These are phyloP conservation scores for Ceratitis capitata DNA, from an alignment of 1,140 invertebrate genomes.

Conservation along the genomic window DNA sequence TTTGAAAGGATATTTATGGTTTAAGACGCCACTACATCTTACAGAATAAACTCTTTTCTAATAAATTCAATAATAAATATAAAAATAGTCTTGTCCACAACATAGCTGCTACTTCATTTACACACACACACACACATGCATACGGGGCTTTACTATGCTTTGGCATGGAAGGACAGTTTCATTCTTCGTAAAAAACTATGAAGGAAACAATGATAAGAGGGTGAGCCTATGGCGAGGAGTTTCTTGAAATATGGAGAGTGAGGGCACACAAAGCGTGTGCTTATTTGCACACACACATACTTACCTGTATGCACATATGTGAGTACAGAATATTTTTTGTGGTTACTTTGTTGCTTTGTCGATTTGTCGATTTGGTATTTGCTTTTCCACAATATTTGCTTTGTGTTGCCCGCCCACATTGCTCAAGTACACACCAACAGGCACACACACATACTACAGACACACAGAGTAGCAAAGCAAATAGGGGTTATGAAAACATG, in stretches of 20 bases:
- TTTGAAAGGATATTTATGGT: too few relatives aligned
- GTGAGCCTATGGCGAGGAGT: neutral
- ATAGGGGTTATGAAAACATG: neutral
- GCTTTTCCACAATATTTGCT: neutral
- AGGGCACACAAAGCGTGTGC: neutral
- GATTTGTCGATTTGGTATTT: neutral
- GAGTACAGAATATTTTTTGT: constrained; percentile 9
- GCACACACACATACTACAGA: neutral
- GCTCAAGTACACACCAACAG: too few relatives aligned
- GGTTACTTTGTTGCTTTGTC: constrained; percentile 5
- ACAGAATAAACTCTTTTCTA: too few relatives aligned
- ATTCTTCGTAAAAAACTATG: neutral
- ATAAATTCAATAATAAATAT: too few relatives aligned
- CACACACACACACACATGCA: too few relatives aligned
- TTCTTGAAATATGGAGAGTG: too few relatives aligned
- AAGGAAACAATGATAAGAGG: neutral
- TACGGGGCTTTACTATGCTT: too few relatives aligned
- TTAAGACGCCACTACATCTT: too few relatives aligned
- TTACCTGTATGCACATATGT: neutral
- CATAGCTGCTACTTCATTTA: too few relatives aligned
- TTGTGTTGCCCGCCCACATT: neutral
- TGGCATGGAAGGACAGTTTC: neutral
- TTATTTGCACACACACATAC: neutral
- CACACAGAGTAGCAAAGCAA: neutral
- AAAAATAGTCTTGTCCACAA: too few relatives aligned